Percentiles rank a stretch among this genome's conserved stretches.
phyloP scores from a whole-genome alignment of 2,113 vertebrate species.

The Phalacrocorax aristotelis region DNA sequence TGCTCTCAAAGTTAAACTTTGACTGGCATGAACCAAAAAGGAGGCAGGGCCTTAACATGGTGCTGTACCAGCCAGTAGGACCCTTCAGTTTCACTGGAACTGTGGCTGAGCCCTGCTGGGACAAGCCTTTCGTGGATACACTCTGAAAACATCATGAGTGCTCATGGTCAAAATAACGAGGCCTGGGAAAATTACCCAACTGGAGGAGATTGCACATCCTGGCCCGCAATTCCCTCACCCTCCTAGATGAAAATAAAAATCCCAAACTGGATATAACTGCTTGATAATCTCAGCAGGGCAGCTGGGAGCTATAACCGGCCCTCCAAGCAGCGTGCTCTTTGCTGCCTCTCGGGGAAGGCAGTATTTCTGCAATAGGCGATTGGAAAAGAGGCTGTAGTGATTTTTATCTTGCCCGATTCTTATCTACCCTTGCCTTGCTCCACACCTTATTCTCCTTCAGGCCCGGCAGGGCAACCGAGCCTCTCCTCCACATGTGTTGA shows the following conservation, averaged over 20 bases:
- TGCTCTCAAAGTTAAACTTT: neutral
- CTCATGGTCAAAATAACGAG: neutral
- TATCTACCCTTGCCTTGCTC: neutral
- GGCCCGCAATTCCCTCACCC: neutral
- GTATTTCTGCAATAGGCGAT: neutral
- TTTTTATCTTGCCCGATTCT: neutral
- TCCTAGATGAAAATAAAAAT: conserved; percentile 21
- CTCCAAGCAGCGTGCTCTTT: neutral
- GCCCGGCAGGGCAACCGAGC: neutral
- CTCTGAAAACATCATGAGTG: neutral
- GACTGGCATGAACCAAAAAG: neutral
- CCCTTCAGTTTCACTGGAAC: neutral
- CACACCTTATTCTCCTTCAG: conserved; percentile 12
- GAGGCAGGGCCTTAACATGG: neutral
- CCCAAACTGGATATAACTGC: conserved; percentile 5
- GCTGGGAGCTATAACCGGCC: conserved; percentile 32
- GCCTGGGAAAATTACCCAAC: neutral
- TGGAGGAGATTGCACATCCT: neutral
- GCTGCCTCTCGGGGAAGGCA: neutral
- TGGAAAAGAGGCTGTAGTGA: conserved; percentile 2
- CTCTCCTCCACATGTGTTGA: conserved; percentile 11
- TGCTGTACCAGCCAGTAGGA: neutral
- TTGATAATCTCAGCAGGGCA: neutral
- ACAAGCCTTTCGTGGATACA: neutral
- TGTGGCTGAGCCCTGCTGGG: neutral